Base-by-base conservation (phyloP, 2,113 vertebrate species). In the Helogale parvula region DNA sequence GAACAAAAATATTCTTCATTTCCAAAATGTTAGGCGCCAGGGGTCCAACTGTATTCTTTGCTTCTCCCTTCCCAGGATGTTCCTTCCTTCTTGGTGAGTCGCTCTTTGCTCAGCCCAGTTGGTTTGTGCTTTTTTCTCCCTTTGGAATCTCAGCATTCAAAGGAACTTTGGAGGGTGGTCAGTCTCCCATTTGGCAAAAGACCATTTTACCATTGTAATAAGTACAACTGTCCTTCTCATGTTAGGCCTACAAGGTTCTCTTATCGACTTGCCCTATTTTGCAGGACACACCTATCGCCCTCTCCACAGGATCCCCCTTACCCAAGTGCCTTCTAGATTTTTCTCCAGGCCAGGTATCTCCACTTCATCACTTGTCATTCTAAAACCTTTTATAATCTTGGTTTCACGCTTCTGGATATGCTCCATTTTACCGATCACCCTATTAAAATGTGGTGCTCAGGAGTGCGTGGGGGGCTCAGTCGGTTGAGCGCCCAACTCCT, bases 211-310 rank as follows among this genome's bases (percentile, higher is more conserved):
- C 41, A 74, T 77, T 65, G 8, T 92, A 57, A 60, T 84, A 35
- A 66, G 94, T 72, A 90, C 92, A 92, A 60, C 41, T 76, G 74
- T 52, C 47, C 35, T 91, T 66, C 54, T 86, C 38, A 65, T 31
- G 66, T 97, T 71, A 90, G 80, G 76, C 29, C 57, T 72, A 50
- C 83, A 94, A 71, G 23, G 11, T 21, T 93, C 97, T 92, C 89
- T 47, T 86, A 50, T 33, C n/a, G 35, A 77, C 45, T 71, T 38
- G 29, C 68, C 33, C 89, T 76, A 45, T 27, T 96, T 96, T 86
- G 12, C 31, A 88, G 47, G 76, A 88, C 38, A 72, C 35, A 57
- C 72, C 21, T 66, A 3, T 81, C 80, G 60, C 47, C 23, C 74
- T 19, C 23, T 81, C 52, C 41, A 66, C 1, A 41, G 27, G 35